Conservation (phyloP, 2,113 vertebrate genomes). For the Buteo buteo region DNA sequence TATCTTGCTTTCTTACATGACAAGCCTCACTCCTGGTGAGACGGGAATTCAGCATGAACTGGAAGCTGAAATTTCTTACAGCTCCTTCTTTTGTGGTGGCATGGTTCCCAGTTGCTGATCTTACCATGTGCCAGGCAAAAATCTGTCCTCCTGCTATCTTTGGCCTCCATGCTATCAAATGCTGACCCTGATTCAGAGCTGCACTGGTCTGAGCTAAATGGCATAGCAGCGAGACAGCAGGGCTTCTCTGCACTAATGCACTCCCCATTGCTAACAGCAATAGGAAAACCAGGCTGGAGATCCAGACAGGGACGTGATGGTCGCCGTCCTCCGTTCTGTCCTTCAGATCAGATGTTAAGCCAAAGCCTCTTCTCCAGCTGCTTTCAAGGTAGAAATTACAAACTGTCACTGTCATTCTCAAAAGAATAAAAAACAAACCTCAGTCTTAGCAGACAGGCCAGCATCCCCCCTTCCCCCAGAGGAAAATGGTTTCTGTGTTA, state of each 20-base stretch:
- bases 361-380: background rate
- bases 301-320: background rate
- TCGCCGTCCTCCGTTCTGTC: background rate
- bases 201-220: background rate
- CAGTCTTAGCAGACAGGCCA: background rate
- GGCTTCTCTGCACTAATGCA: background rate
- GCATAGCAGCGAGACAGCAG: background rate
- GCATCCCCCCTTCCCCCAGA: background rate
- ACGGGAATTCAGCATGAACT: background rate
- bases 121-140: slow-evolving; percentile 12
- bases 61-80: slow-evolving; percentile 9
- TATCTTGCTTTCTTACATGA: background rate
- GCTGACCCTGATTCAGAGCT: slow-evolving; percentile 26
- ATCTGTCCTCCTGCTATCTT: slow-evolving; percentile 31
- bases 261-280: background rate
- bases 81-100: slow-evolving; percentile 19
- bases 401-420: background rate
- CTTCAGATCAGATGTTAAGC: background rate
- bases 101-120: slow-evolving; percentile 26
- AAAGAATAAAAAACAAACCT: background rate
- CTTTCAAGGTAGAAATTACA: slow-evolving; percentile 19
- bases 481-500: slow-evolving; percentile 57
- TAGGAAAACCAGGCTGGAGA: background rate
- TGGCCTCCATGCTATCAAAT: slow-evolving; percentile 16
- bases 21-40: slow-evolving; percentile 2